Conservation (phyloP, 2,113 vertebrate genomes). For the Oryzias curvinotus region DNA sequence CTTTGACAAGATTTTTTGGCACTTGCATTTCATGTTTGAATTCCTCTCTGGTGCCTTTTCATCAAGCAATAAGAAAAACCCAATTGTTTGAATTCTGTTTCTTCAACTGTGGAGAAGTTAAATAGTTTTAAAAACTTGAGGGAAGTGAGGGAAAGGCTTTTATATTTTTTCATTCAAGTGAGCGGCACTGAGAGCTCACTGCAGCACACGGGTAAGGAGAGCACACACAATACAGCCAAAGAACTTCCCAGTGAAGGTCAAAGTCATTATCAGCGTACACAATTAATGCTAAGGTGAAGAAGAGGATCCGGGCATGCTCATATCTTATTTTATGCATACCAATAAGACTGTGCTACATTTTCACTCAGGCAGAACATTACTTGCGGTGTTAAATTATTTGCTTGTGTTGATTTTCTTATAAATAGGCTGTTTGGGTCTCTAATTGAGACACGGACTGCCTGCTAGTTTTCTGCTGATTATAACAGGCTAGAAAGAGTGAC, state of each 20-base stretch:
- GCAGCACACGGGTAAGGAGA: constrained; percentile 30
- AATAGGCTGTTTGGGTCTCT: constrained; percentile 56
- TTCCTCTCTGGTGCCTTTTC: too few relatives aligned
- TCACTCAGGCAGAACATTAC: constrained; percentile 65
- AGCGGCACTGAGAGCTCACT: constrained; percentile 12
- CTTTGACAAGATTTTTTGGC: too few relatives aligned
- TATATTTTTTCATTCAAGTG: constrained; percentile 11
- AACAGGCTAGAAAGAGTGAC: constrained; percentile 47
- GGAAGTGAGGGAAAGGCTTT: constrained; percentile 7
- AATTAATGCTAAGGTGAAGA: constrained; percentile 66
- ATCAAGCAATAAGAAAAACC: too few relatives aligned
- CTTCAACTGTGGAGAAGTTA: constrained; percentile 11
- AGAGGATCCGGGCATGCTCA: constrained; percentile 49
- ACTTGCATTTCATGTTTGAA: too few relatives aligned
- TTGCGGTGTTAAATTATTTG: constrained; percentile 60
- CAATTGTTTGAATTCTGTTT: not conserved
- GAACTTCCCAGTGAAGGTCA: constrained; percentile 61
- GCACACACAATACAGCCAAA: constrained; percentile 41
- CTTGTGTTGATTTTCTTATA: constrained; percentile 55
- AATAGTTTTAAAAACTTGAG: constrained; percentile 10
- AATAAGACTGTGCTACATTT: constrained; percentile 59
- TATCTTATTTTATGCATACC: constrained; percentile 67
- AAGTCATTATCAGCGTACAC: constrained; percentile 66
- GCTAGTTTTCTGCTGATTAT: constrained; percentile 53
- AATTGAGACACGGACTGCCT: constrained; percentile 50